Conservation (phyloP, 2,113 vertebrate species). For the Chinchilla lanigera region DNA sequence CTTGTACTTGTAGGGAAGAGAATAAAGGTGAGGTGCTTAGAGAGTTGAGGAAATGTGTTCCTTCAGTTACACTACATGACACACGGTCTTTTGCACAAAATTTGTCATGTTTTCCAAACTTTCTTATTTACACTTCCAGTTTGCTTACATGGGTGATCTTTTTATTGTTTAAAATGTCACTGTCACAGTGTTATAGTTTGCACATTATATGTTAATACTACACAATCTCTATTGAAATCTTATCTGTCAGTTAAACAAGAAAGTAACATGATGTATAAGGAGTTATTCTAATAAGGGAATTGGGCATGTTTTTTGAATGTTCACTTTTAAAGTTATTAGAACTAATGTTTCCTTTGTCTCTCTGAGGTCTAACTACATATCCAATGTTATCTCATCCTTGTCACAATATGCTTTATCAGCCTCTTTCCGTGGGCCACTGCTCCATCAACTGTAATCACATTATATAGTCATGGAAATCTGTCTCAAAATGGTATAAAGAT, state of each 20-base stretch:
- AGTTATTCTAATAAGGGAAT: constrained; percentile 25
- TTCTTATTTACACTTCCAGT: not conserved
- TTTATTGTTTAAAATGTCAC: constrained; percentile 45
- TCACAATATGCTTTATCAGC: constrained; percentile 88
- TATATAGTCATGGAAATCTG: constrained; percentile 94
- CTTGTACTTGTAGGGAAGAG: not conserved
- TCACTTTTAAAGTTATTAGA: constrained; percentile 48
- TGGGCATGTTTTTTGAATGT: constrained; percentile 24
- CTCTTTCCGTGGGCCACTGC: constrained; percentile 91
- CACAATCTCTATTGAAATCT: not conserved
- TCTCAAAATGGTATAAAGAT: constrained; percentile 93
- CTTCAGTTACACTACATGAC: not conserved
- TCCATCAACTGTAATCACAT: constrained; percentile 94
- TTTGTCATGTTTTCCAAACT: not conserved
- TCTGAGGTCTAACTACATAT: constrained; percentile 78
- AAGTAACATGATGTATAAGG: not conserved
- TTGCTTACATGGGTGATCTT: not conserved
- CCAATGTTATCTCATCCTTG: constrained; percentile 66
- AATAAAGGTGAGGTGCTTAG: not conserved
- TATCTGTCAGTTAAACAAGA: constrained; percentile 41
- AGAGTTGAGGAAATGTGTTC: constrained; percentile 16
- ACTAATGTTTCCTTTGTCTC: not conserved
- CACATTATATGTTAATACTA: not conserved
- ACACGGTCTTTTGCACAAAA: constrained; percentile 3
- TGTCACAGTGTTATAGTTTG: not conserved